Conservation (phyloP, 2,888 invertebrate genomes). For the Drosophila silvestris region DNA sequence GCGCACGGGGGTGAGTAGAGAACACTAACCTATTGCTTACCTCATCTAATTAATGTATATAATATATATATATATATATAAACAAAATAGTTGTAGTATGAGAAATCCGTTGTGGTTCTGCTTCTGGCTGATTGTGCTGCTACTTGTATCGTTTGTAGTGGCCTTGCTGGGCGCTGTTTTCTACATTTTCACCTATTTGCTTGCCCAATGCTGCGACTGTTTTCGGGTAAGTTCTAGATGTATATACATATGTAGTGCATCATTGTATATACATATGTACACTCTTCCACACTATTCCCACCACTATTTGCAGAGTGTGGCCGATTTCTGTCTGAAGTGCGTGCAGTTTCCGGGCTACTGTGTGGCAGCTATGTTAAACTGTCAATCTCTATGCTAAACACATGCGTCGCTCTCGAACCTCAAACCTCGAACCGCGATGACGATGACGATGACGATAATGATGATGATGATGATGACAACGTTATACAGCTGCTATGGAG, state of each 20-base stretch:
- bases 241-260: neutral
- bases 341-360: slow-evolving; percentile 51
- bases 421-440: neutral
- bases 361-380: slow-evolving; percentile 44
- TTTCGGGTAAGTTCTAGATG: slow-evolving; percentile 30
- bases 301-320: slow-evolving; percentile 19
- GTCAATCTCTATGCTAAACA: slow-evolving; percentile 41
- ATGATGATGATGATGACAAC: neutral
- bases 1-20: neutral
- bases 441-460: neutral
- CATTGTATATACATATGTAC: neutral
- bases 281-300: neutral
- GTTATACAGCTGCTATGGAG: neutral
- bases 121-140: slow-evolving; percentile 45
- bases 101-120: slow-evolving; percentile 47
- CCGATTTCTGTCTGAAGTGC: slow-evolving; percentile 45
- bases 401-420: neutral
- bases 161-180: slow-evolving; percentile 34
- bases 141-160: slow-evolving; percentile 35
- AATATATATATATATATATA: neutral
- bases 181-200: slow-evolving; percentile 39
- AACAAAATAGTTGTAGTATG: slow-evolving; percentile 15
- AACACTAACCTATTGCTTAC: neutral
- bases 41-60: neutral
- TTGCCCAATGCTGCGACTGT: slow-evolving; percentile 46